phyloP scores from a whole-genome alignment of 2,797 vertebrate species.

The Stomatorhinus walkeri region DNA sequence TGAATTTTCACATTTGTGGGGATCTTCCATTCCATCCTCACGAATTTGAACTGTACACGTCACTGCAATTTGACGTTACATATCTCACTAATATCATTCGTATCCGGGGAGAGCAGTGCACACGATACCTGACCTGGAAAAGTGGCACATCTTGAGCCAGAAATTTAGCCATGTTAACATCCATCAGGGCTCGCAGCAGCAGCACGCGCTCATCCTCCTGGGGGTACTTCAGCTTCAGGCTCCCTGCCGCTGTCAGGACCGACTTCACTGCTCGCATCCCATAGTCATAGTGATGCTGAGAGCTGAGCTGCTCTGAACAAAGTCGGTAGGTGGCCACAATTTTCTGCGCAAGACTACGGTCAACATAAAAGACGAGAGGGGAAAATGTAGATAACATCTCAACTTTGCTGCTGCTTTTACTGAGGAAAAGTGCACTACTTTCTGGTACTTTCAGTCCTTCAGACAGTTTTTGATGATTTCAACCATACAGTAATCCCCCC shows the following conservation, averaged over 20 bases:
- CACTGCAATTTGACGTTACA: neutral
- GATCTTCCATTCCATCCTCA: neutral
- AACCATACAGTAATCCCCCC: neutral
- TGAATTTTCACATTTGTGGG: neutral
- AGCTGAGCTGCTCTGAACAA: constrained; percentile 87
- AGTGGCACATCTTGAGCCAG: constrained; percentile 84
- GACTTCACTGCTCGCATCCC: constrained; percentile 94
- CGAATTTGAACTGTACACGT: neutral
- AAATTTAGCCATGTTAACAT: constrained; percentile 94
- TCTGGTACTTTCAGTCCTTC: neutral
- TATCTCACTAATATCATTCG: neutral
- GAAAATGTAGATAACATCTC: neutral
- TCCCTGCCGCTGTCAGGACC: constrained; percentile 85
- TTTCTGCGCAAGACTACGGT: constrained; percentile 79
- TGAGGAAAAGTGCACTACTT: neutral
- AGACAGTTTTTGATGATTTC: neutral
- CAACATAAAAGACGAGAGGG: neutral
- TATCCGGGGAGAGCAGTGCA: neutral
- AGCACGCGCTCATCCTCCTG: constrained; percentile 74
- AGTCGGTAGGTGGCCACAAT: constrained; percentile 90
- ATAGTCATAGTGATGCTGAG: constrained; percentile 89
- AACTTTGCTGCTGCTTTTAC: neutral
- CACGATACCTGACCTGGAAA: constrained; percentile 69
- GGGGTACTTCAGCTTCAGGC: constrained; percentile 83
- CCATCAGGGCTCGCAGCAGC: constrained; percentile 77